A percentile compares a stretch with the other conserved stretches of the same genome.
Conservation (phyloP, 2,797 vertebrate genomes). For the Molossus molossus region DNA sequence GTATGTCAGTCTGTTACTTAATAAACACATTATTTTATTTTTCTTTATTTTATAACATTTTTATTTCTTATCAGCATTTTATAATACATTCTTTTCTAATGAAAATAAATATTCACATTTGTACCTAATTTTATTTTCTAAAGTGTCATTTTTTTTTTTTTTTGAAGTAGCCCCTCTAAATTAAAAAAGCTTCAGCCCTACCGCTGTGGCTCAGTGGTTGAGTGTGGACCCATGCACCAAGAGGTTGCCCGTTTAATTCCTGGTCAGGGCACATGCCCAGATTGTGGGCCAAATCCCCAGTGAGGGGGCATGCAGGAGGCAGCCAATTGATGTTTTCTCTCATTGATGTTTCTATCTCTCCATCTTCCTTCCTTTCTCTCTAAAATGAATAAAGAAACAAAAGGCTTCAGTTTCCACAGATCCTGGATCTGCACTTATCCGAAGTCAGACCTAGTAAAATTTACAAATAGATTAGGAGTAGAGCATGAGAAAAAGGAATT, state of each 20-base stretch:
- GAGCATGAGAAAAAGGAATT: background rate
- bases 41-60: background rate
- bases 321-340: too few species aligned
- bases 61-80: too few species aligned
- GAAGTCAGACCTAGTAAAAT: background rate
- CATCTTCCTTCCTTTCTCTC: too few species aligned
- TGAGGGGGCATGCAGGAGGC: too few species aligned
- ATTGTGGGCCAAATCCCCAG: too few species aligned
- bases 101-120: background rate
- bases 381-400: too few species aligned
- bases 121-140: background rate
- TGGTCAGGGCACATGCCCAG: too few species aligned
- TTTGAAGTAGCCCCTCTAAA: background rate
- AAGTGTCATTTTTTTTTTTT: too few species aligned
- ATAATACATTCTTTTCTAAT: background rate
- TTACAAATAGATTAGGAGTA: background rate
- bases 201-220: too few species aligned
- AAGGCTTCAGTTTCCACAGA: background rate
- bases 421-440: background rate
- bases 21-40: background rate
- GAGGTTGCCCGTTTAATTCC: too few species aligned
- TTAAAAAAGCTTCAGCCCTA: background rate
- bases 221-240: too few species aligned
- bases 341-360: too few species aligned
- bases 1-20: background rate